Evolutionary conservation across 2,888 invertebrate genomes (phyloP).

Genomic region (Chrysolina oricalcia): DNA sequence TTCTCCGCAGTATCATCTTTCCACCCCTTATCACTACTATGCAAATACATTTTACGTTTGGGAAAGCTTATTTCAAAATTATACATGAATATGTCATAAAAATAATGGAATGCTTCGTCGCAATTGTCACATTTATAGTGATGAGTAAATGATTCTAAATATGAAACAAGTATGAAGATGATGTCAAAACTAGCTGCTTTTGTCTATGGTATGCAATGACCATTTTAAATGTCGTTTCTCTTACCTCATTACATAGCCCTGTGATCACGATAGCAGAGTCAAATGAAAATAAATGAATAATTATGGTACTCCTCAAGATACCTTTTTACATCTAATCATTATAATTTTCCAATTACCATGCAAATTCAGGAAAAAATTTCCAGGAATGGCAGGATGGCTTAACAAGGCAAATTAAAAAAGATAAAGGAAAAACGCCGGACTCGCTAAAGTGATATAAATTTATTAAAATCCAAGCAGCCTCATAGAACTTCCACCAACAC

Average conservation of each 20-base stretch:
- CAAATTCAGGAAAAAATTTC: slow-evolving; percentile 16
- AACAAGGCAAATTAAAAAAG: slow-evolving; percentile 37
- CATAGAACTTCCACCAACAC: slow-evolving; percentile 26
- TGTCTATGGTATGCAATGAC: too few relatives aligned
- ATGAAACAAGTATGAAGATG: too few relatives aligned
- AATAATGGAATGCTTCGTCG: too few relatives aligned
- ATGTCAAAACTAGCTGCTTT: background rate
- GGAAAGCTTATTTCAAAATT: too few relatives aligned
- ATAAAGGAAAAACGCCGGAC: slow-evolving; percentile 34
- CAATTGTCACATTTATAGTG: too few relatives aligned
- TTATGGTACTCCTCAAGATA: background rate
- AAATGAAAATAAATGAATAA: slow-evolving; percentile 1
- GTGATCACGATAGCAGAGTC: background rate
- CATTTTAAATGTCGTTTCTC: too few relatives aligned
- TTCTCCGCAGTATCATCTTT: too few relatives aligned
- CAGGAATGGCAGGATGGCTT: slow-evolving; percentile 2
- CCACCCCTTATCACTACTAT: too few relatives aligned
- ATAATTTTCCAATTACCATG: slow-evolving; percentile 19
- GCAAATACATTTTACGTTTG: too few relatives aligned
- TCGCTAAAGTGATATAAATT: slow-evolving; percentile 38
- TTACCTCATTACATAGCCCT: too few relatives aligned
- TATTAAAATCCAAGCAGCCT: slow-evolving; percentile 37
- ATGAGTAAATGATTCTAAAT: too few relatives aligned
- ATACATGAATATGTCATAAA: too few relatives aligned
- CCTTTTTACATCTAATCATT: background rate